Percentiles rank a stretch among this genome's conserved stretches.
phyloP scores from a whole-genome alignment of 2,113 vertebrate species.

The Herpetotheres cachinnans region DNA sequence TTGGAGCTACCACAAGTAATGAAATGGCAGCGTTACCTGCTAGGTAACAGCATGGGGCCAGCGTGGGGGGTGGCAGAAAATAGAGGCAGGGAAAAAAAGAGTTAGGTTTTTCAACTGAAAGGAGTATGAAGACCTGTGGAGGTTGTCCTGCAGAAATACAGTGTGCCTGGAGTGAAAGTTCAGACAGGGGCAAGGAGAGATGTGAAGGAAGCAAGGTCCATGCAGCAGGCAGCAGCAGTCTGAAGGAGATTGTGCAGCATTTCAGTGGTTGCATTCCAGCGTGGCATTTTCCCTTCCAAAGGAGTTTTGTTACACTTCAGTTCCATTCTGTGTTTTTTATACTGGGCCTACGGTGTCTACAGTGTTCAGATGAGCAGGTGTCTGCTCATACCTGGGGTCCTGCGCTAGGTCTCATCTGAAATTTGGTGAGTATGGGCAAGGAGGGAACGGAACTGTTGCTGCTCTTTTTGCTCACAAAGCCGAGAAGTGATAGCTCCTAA shows the following conservation, averaged over 20 bases:
- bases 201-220: background rate
- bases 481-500: background rate
- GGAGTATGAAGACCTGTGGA: background rate
- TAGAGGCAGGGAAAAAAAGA: background rate
- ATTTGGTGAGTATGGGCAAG: background rate
- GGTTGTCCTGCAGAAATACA: background rate
- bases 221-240: background rate
- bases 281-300: background rate
- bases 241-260: background rate
- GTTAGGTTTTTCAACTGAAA: background rate
- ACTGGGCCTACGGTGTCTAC: fast-evolving
- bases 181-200: background rate
- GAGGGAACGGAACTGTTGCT: background rate
- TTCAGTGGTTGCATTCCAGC: background rate
- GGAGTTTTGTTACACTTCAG: background rate
- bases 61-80: background rate
- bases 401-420: background rate
- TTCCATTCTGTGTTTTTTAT: background rate
- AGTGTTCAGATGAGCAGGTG: background rate
- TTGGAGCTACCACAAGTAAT: background rate
- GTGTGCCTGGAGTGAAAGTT: background rate
- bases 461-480: background rate
- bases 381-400: background rate
- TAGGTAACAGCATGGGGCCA: background rate
- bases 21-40: background rate